Evolutionary conservation across 2,113 vertebrate genomes (phyloP).

Genomic region (Trichechus manatus): DNA sequence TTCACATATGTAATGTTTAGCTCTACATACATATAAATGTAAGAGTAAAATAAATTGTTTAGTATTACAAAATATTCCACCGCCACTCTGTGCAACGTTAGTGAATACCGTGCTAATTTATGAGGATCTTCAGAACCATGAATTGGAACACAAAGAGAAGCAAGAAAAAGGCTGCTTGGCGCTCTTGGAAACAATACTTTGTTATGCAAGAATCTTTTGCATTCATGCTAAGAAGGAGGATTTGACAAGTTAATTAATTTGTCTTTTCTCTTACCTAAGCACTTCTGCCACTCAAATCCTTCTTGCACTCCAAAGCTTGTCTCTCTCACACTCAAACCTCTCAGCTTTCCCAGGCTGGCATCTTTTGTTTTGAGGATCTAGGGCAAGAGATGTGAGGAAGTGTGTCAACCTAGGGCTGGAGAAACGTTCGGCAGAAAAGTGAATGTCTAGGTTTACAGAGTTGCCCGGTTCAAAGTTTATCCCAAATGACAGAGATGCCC

Average conservation of each 20-base stretch:
- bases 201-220: conserved; percentile 71
- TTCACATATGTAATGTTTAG: not conserved
- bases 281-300: conserved; percentile 72
- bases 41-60: not conserved
- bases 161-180: not conserved
- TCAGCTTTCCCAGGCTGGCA: not conserved
- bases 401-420: not conserved
- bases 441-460: not conserved
- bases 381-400: not conserved
- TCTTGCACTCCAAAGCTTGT: conserved; percentile 9
- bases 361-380: conserved; percentile 61
- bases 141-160: conserved; percentile 54
- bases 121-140: conserved; percentile 37
- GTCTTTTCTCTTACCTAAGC: conserved; percentile 78
- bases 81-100: not conserved
- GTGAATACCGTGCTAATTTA: not conserved
- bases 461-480: not conserved
- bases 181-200: conserved; percentile 55
- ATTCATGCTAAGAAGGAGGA: conserved; percentile 62
- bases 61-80: not conserved
- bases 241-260: conserved; percentile 82
- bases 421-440: not conserved
- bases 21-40: not conserved
- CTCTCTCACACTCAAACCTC: conserved; percentile 14
- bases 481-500: not conserved